phyloP scores from a whole-genome alignment of 1,140 invertebrate species.

The Ceratosolen solmsi region DNA sequence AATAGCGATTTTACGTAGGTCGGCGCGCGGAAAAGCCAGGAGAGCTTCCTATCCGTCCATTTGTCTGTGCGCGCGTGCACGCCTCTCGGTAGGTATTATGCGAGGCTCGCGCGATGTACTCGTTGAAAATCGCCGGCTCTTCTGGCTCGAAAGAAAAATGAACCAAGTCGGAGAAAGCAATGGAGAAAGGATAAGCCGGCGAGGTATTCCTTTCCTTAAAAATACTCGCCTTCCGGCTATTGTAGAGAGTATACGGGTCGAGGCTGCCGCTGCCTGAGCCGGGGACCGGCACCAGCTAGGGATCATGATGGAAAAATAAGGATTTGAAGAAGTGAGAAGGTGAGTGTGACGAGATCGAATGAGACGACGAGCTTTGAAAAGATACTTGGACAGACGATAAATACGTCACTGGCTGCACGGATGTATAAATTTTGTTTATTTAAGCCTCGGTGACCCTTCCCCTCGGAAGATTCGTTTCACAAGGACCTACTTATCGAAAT shows the following conservation, averaged over 20 bases:
- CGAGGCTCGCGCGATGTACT: conserved; percentile 3
- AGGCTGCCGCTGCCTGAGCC: neutral
- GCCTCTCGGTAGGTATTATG: neutral
- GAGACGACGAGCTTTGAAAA: neutral
- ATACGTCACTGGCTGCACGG: conserved; percentile 21
- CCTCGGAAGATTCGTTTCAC: neutral
- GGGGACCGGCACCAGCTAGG: neutral
- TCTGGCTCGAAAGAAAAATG: neutral
- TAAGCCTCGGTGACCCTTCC: neutral
- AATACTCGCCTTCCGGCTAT: conserved; percentile 39
- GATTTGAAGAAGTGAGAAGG: conserved; percentile 31
- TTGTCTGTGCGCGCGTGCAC: neutral
- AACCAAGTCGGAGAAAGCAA: conserved; percentile 13
- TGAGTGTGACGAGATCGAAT: neutral
- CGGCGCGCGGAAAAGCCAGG: conserved; percentile 7
- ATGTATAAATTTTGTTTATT: conserved; percentile 43
- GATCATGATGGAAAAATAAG: conserved; percentile 43
- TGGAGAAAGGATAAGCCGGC: conserved; percentile 49
- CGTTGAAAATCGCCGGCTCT: conserved; percentile 20
- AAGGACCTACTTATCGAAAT: conserved; percentile 27
- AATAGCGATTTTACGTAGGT: conserved; percentile 38
- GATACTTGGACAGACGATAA: conserved; percentile 37
- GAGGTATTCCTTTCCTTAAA: conserved; percentile 26
- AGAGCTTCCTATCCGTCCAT: neutral
- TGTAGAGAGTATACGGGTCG: neutral